phyloP scores from a whole-genome alignment of 1,140 invertebrate genomes.

The Aleiodes sp. region DNA sequence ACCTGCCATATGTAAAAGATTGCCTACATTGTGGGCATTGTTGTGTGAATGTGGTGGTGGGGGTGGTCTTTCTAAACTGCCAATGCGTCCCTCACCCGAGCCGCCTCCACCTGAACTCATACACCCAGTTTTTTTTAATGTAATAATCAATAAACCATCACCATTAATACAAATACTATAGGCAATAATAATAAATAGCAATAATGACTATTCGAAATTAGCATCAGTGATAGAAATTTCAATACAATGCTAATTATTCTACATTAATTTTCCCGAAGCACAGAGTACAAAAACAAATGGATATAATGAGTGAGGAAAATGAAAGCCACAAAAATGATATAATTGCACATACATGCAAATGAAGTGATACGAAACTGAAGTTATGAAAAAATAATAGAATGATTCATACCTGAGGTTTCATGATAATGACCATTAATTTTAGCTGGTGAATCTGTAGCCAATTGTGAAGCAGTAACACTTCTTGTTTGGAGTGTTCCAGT shows the following conservation, averaged over 20 bases:
- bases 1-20: conserved; percentile 88
- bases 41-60: conserved; percentile 73
- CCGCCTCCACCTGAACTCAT: conserved; percentile 58
- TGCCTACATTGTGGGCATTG: conserved; percentile 76
- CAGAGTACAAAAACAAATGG: too few species aligned
- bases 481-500: conserved; percentile 87
- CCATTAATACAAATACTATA: not conserved
- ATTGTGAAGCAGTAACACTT: conserved; percentile 88
- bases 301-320: too few species aligned
- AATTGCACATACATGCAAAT: too few species aligned
- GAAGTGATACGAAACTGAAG: too few species aligned
- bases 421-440: conserved; percentile 81
- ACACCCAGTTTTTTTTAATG: conserved; percentile 2
- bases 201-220: too few species aligned
- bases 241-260: too few species aligned
- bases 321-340: too few species aligned
- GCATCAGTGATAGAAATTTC: too few species aligned
- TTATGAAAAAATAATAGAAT: not conserved
- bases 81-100: conserved; percentile 65
- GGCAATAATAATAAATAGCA: too few species aligned
- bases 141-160: conserved; percentile 5
- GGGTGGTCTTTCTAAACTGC: conserved; percentile 73
- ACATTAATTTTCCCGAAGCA: conserved; percentile 45
- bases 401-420: conserved; percentile 71
- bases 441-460: conserved; percentile 85